Conservation (phyloP, 2,113 vertebrate species). For the Aegotheles bennettii region DNA sequence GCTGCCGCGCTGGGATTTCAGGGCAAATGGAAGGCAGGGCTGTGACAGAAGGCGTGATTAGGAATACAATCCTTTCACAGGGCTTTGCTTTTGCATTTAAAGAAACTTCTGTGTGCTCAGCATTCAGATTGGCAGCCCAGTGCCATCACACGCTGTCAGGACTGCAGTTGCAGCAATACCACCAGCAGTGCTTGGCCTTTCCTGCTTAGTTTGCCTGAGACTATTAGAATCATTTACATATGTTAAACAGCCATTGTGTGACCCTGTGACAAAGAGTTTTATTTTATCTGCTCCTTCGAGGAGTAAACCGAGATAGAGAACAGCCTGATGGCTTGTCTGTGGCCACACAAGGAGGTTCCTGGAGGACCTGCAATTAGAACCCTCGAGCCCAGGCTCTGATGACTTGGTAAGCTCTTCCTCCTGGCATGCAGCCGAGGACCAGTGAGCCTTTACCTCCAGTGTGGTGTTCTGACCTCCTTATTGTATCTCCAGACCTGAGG, state of each 20-base stretch:
- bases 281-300: neutral
- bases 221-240: neutral
- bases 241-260: constrained; percentile 38
- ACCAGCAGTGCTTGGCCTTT: neutral
- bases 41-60: neutral
- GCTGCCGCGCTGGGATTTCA: neutral
- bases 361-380: neutral
- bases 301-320: neutral
- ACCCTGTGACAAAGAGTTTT: neutral
- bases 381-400: neutral
- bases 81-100: neutral
- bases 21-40: neutral
- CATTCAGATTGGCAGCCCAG: neutral
- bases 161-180: neutral
- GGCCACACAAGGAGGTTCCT: constrained; percentile 31
- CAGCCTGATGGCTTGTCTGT: neutral
- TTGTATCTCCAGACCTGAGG: neutral
- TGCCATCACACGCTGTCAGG: neutral
- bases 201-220: neutral
- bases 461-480: neutral
- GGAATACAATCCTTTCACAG: neutral
- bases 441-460: neutral
- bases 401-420: neutral
- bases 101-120: constrained; percentile 9
- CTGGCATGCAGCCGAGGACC: neutral